These are phyloP conservation scores for Callocephalon fimbriatum DNA, from an alignment of 2,113 vertebrate species.

Conservation along the genomic window DNA sequence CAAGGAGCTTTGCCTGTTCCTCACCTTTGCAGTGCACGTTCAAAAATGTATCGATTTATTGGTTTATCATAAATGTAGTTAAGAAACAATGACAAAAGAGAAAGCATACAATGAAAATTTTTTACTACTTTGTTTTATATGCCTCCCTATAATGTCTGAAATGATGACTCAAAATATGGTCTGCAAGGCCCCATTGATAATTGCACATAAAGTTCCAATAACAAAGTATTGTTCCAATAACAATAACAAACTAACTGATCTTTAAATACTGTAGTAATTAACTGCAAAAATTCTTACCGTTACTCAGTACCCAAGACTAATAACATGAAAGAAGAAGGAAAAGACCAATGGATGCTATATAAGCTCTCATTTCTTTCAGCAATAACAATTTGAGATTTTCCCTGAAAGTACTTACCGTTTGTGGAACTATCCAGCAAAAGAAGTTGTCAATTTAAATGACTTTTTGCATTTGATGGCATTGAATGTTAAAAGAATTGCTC, in stretches of 20 bases:
- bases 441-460: background rate
- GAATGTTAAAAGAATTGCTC: background rate
- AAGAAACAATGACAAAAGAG: background rate
- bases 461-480: background rate
- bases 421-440: background rate
- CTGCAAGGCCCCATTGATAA: slow-evolving; percentile 83
- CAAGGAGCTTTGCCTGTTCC: background rate
- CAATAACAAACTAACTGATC: background rate
- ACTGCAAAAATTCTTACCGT: background rate
- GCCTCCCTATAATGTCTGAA: slow-evolving; percentile 85
- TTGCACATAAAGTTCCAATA: slow-evolving; percentile 79
- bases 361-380: background rate
- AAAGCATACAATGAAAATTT: background rate
- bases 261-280: background rate
- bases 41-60: background rate
- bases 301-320: background rate
- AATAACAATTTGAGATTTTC: background rate
- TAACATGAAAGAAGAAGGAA: background rate
- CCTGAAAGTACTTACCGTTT: background rate
- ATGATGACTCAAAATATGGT: slow-evolving; percentile 86
- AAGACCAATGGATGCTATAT: background rate
- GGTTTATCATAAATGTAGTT: background rate
- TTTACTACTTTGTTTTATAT: background rate
- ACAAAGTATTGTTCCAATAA: slow-evolving; percentile 66
- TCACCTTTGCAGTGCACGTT: background rate